Evolutionary conservation across 2,888 invertebrate species (phyloP).

Genomic region (Acleris emargana): DNA sequence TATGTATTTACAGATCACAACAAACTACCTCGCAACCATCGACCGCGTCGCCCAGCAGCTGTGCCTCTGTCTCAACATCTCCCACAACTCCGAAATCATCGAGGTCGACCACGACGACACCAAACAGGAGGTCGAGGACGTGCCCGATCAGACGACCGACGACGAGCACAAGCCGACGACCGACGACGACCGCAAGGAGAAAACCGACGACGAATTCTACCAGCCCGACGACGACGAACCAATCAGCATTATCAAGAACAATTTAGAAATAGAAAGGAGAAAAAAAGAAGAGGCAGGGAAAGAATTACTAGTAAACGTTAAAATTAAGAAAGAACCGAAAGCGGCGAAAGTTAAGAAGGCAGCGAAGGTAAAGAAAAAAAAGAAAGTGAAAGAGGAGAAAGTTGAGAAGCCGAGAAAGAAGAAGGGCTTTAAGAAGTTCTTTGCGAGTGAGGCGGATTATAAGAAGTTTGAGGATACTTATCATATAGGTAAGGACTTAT

Average conservation of each 20-base stretch:
- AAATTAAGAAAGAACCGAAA: constrained; percentile 12
- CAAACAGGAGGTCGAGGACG: constrained; percentile 1
- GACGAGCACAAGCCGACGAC: no score
- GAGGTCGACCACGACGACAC: constrained; percentile 10
- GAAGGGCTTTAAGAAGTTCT: constrained; percentile 28
- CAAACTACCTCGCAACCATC: constrained; percentile 22
- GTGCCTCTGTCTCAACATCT: constrained; percentile 13
- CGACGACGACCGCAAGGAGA: no score
- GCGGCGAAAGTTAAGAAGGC: constrained; percentile 8
- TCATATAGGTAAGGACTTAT: constrained; percentile 27
- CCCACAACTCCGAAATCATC: background rate
- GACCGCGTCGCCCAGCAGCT: constrained; percentile 29
- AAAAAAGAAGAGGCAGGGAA: background rate
- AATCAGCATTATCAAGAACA: constrained; percentile 26
- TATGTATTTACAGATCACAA: constrained; percentile 21
- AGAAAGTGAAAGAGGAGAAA: constrained; percentile 11
- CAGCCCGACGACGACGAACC: constrained; percentile 27
- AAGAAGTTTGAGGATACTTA: constrained; percentile 32
- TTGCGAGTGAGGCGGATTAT: constrained; percentile 28
- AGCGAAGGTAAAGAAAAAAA: constrained; percentile 24
- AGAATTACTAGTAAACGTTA: constrained; percentile 7
- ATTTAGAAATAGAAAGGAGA: constrained; percentile 10
- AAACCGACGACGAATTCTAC: constrained; percentile 13
- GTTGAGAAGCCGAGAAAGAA: constrained; percentile 25
- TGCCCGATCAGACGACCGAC: no score